Percentiles rank a stretch among this genome's conserved stretches.
Conservation (phyloP, 1,140 invertebrate species). For the Scylla paramamosain region DNA sequence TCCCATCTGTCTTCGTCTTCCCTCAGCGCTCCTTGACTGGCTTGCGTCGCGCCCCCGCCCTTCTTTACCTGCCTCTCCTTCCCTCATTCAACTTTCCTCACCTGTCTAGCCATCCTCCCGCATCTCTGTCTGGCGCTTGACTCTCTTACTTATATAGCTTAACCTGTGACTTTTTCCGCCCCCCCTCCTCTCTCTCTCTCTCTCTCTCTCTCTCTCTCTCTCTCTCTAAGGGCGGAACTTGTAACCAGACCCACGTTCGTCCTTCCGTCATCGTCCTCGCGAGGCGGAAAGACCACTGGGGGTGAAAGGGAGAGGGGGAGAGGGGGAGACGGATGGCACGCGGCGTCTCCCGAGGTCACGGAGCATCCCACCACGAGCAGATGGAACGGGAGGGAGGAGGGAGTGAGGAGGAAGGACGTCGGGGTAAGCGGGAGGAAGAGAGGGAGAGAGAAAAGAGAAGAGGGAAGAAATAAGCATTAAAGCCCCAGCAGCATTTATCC, state of each 20-base stretch:
- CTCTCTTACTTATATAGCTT: no score
- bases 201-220: slow-evolving; percentile 14
- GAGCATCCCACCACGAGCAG: neutral
- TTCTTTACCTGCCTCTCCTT: no score
- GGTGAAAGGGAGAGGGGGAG: no score
- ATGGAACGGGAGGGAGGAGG: no score
- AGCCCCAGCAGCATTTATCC: neutral
- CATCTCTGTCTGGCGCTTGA: no score
- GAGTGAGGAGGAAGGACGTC: neutral
- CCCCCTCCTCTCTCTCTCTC: neutral
- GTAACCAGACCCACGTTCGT: neutral
- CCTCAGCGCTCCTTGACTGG: no score
- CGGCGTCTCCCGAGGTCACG: neutral
- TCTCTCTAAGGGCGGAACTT: neutral
- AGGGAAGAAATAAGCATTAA: neutral
- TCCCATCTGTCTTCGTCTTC: no score
- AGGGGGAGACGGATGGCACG: neutral
- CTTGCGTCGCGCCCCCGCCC: no score
- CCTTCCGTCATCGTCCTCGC: neutral
- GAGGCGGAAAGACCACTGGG: neutral
- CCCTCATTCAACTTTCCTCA: no score
- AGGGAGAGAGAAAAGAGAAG: neutral
- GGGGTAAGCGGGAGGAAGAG: no score
- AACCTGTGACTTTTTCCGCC: neutral
- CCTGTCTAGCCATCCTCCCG: no score